These are phyloP conservation scores for Tetrao urogallus DNA, from an alignment of 2,113 vertebrate genomes.

Conservation along the genomic window DNA sequence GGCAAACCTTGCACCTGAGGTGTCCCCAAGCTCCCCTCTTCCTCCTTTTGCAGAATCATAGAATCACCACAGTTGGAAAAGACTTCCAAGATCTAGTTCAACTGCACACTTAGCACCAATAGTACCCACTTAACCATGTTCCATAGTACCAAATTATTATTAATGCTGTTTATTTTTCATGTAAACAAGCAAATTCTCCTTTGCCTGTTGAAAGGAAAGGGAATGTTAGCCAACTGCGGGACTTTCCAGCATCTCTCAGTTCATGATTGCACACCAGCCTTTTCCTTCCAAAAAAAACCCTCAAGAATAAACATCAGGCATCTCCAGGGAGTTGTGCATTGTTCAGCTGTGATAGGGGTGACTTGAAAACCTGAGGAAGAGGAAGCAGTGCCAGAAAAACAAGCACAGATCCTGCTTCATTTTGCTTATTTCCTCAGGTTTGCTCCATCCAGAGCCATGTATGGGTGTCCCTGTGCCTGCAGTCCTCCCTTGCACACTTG, in stretches of 20 bases:
- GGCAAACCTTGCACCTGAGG: background rate
- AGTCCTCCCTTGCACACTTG: background rate
- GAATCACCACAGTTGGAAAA: too few species aligned
- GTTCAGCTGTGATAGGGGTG: background rate
- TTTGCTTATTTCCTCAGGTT: background rate
- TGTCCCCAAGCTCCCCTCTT: background rate
- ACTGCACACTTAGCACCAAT: too few species aligned
- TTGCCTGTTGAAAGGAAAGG: background rate
- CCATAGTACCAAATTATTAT: background rate
- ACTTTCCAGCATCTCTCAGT: background rate
- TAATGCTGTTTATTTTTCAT: background rate
- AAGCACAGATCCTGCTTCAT: background rate
- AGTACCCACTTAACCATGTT: too few species aligned
- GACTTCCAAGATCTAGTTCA: too few species aligned
- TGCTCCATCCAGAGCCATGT: background rate
- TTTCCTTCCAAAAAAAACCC: background rate
- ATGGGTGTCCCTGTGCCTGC: background rate
- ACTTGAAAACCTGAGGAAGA: background rate
- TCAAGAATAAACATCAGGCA: background rate
- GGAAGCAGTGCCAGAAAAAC: background rate
- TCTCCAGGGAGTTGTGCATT: background rate
- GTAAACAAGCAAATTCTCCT: background rate
- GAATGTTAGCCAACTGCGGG: background rate
- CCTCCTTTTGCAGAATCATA: background rate
- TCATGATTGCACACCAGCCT: background rate